Conservation (phyloP, 1,140 invertebrate genomes). For the Brachionus angularis region DNA sequence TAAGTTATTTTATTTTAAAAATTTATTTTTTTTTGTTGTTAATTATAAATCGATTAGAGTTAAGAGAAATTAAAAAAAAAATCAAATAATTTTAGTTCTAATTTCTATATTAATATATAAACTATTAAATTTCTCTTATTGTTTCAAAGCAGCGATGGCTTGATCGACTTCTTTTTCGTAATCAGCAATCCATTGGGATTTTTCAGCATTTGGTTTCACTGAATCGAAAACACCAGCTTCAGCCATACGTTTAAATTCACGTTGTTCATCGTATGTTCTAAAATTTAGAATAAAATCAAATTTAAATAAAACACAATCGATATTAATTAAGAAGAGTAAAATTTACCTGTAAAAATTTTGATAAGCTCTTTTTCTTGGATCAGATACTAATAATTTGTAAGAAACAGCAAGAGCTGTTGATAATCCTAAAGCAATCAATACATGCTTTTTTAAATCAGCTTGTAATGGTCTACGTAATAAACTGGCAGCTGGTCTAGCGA, state of each 20-base stretch:
- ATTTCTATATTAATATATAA: too few species aligned
- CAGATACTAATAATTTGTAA: slow-evolving; percentile 1
- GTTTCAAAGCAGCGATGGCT: slow-evolving; percentile 42
- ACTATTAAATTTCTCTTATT: too few species aligned
- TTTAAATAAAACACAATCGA: background rate
- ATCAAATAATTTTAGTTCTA: too few species aligned
- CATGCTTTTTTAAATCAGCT: slow-evolving; percentile 31
- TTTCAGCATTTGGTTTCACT: slow-evolving; percentile 27
- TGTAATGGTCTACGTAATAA: slow-evolving; percentile 33
- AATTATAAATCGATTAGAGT: too few species aligned
- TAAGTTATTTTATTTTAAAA: slow-evolving; percentile 26
- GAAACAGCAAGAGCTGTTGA: background rate
- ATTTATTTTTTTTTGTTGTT: slow-evolving; percentile 20
- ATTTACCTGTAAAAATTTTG: slow-evolving; percentile 43
- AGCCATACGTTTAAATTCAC: slow-evolving; percentile 38
- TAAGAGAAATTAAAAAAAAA: slow-evolving; percentile 22
- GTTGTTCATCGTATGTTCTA: slow-evolving; percentile 36
- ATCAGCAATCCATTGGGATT: slow-evolving; percentile 40
- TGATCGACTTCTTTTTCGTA: slow-evolving; percentile 43
- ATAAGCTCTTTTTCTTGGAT: slow-evolving; percentile 13
- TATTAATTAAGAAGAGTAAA: too few species aligned
- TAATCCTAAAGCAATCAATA: background rate
- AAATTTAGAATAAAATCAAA: background rate
- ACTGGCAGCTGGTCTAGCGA: slow-evolving; percentile 12
- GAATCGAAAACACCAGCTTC: slow-evolving; percentile 43